Evolutionary conservation across 2,888 invertebrate species (phyloP).

Genomic region (Aplocera efformata): DNA sequence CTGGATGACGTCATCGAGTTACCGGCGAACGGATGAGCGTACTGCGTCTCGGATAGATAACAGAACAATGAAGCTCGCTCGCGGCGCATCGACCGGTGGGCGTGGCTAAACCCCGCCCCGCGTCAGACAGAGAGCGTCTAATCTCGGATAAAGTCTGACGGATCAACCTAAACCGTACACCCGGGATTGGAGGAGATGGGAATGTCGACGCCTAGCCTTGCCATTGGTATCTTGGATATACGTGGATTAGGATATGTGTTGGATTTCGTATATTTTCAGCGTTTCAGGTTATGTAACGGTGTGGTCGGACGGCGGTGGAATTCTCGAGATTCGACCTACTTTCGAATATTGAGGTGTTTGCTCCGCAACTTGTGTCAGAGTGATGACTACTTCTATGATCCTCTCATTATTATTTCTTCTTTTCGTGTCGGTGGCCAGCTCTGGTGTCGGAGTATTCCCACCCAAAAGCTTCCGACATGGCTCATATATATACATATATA

Average conservation of each 20-base stretch:
- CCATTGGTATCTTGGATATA: constrained; percentile 71
- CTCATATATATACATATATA: too few relatives aligned
- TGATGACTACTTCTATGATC: too few relatives aligned
- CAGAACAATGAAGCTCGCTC: constrained; percentile 64
- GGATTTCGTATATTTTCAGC: constrained; percentile 34
- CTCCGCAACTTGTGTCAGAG: too few relatives aligned
- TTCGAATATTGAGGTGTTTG: constrained; percentile 1
- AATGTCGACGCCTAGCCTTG: constrained; percentile 66
- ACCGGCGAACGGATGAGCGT: constrained; percentile 65
- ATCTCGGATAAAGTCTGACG: constrained; percentile 69
- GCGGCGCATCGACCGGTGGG: constrained; percentile 73
- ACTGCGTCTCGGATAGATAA: constrained; percentile 71
- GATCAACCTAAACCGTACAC: constrained; percentile 73
- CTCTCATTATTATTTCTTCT: too few relatives aligned
- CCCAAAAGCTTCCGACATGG: too few relatives aligned
- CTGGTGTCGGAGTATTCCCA: too few relatives aligned
- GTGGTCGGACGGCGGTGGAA: constrained; percentile 12
- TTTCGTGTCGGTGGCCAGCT: too few relatives aligned
- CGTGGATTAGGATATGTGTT: constrained; percentile 69
- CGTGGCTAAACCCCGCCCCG: constrained; percentile 73
- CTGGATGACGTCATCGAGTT: constrained; percentile 50
- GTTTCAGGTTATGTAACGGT: constrained; percentile 28
- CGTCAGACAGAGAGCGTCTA: constrained; percentile 65
- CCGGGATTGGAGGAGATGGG: constrained; percentile 69
- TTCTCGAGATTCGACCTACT: constrained; percentile 13